Percentiles rank a stretch among this genome's conserved stretches.
Evolutionary conservation across 2,113 vertebrate genomes (phyloP).

Genomic region (Camelus bactrianus): DNA sequence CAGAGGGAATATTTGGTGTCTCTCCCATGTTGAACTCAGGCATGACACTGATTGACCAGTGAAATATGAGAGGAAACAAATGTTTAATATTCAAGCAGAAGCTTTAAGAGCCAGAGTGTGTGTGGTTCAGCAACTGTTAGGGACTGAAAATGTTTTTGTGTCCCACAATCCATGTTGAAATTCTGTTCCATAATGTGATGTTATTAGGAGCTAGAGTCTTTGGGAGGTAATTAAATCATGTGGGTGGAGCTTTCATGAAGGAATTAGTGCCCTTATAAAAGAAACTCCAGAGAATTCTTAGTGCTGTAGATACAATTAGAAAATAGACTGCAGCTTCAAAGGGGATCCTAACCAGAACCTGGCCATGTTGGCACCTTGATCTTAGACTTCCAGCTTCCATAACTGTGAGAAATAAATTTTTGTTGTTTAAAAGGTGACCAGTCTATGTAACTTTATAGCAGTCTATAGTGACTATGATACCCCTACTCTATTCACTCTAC

Average conservation of each 20-base stretch:
- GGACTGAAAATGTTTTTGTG: not conserved
- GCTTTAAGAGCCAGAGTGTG: not conserved
- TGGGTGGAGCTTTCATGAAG: not conserved
- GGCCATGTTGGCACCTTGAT: not conserved
- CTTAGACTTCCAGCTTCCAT: not conserved
- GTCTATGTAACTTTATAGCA: not conserved
- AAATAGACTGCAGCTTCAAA: not conserved
- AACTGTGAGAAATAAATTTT: not conserved
- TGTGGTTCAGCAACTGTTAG: not conserved
- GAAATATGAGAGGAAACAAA: not conserved
- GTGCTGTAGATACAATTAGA: not conserved
- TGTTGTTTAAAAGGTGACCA: not conserved
- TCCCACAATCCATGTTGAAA: not conserved
- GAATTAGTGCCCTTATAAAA: not conserved
- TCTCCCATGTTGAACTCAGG: not conserved
- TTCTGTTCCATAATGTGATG: not conserved
- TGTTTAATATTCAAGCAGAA: not conserved
- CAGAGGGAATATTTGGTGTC: not conserved
- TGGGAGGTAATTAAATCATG: not conserved
- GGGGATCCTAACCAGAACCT: not conserved
- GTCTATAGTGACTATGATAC: not conserved
- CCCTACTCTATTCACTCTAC: not conserved
- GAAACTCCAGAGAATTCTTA: not conserved
- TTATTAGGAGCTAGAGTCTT: not conserved
- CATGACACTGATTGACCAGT: too few relatives aligned